Conservation (phyloP, 2,113 vertebrate species). For the Polypterus senegalus region DNA sequence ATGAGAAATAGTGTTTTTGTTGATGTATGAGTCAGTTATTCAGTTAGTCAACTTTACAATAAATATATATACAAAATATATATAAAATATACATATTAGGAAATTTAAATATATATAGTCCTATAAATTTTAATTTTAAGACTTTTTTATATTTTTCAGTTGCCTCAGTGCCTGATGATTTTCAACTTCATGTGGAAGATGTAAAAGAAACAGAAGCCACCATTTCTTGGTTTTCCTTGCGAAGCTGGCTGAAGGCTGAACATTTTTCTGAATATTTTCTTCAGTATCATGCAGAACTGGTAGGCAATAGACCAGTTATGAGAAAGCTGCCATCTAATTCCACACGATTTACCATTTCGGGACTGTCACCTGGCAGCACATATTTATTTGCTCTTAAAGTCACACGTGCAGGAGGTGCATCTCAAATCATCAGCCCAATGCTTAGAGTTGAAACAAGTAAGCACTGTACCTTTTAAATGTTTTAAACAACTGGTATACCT, state of each 20-base stretch:
- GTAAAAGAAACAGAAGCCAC: conserved; percentile 53
- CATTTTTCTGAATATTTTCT: conserved; percentile 39
- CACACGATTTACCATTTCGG: conserved; percentile 37
- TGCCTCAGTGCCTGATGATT: conserved; percentile 30
- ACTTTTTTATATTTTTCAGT: conserved; percentile 31
- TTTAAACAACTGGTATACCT: too few species aligned
- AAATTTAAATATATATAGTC: too few species aligned
- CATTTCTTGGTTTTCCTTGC: conserved; percentile 50
- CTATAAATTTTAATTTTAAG: too few species aligned
- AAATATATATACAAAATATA: too few species aligned
- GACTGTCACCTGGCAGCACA: conserved; percentile 50
- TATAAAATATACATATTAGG: too few species aligned
- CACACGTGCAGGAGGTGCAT: conserved; percentile 38
- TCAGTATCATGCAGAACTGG: conserved; percentile 46
- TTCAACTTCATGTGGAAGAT: conserved; percentile 37
- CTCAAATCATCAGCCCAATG: conserved; percentile 49
- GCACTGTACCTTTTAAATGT: conserved; percentile 22
- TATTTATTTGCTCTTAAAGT: conserved; percentile 61
- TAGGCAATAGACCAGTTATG: conserved; percentile 22
- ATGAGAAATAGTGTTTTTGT: too few species aligned
- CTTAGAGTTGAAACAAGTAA: conserved; percentile 59
- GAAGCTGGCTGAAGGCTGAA: conserved; percentile 29
- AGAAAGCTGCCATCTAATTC: conserved; percentile 32
- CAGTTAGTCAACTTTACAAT: too few species aligned
- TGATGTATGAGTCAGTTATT: too few species aligned